Base-by-base conservation (phyloP, 2,113 vertebrate species). In the Phoxinus phoxinus region DNA sequence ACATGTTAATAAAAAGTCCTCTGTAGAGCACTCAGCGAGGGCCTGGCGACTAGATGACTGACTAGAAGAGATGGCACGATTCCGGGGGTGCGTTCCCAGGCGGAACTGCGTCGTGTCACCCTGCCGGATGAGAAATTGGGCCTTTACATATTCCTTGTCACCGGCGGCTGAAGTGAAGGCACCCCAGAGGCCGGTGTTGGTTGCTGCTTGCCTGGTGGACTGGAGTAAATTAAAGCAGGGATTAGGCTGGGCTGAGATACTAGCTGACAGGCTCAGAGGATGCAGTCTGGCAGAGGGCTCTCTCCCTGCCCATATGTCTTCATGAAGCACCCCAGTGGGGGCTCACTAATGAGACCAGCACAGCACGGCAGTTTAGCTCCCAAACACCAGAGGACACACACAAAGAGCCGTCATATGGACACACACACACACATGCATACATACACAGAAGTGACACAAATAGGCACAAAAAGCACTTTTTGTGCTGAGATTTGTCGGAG, bases 201-300 rank as follows among this genome's bases (percentile, higher is more conserved):
- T 95, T 96, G 94, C 88, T 92, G 93, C 95, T 94, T 92, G 94
- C 95, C 94, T 94, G 94, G 94, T 92, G 95, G 95, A 95, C 95
- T 95, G 94, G 95, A 96, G 96, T 96, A 96, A 98, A 98, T 98
- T 97, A 99, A 98, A 97, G 96, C 94, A 94, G 95, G 95, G 97
- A 97, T 97, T 96, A 97, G 94, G 94, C 94, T 93, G 91, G 94
- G 94, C 91, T 63, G 89, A 95, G 96, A 98, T 95, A 95, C 95
- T 94, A 94, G 96, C 94, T 97, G 97, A 97, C 96, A 98, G 96
- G 95, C 94, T 94, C 95, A 95, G 95, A 93, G 92, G 94, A 94
- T 89, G 93, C 91, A 83, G 92, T 80, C 85, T 85, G 88, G 92
- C 94, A 87, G 92, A 91, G 95, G 93, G 91, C 94, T 94, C 91